Percentiles rank a stretch among this genome's conserved stretches.
Evolutionary conservation across 2,797 vertebrate species (phyloP).

Genomic region (Acanthurus lineatus): DNA sequence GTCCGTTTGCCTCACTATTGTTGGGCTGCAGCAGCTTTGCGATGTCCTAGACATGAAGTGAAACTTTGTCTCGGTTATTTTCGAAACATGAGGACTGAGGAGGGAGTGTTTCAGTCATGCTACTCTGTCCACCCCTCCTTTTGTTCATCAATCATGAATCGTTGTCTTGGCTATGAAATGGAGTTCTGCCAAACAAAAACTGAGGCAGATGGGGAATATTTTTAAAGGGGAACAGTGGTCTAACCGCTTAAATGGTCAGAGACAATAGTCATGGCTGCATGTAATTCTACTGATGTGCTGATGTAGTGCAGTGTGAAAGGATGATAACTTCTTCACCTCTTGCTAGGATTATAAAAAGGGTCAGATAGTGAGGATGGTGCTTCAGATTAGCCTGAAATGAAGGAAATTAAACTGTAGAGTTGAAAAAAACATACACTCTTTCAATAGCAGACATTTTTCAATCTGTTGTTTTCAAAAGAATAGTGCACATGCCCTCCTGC

Average conservation of each 20-base stretch:
- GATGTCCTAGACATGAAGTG: conserved; percentile 48
- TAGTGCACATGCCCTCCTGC: conserved; percentile 12
- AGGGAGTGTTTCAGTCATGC: conserved; percentile 46
- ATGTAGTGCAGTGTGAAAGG: conserved; percentile 33
- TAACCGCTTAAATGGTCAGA: conserved; percentile 19
- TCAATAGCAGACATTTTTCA: conserved; percentile 7
- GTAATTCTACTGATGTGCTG: conserved; percentile 46
- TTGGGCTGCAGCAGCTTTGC: conserved; percentile 52
- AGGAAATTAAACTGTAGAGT: conserved; percentile 22
- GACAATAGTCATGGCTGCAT: conserved; percentile 19
- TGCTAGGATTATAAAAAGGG: conserved; percentile 24
- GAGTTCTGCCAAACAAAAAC: conserved; percentile 40
- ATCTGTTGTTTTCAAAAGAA: conserved; percentile 33
- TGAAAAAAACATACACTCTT: conserved; percentile 10
- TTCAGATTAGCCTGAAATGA: conserved; percentile 26
- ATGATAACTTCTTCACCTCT: conserved; percentile 29
- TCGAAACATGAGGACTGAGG: not conserved
- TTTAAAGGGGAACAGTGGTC: conserved; percentile 28
- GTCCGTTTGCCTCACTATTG: conserved; percentile 56
- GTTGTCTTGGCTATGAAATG: conserved; percentile 38
- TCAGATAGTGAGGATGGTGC: not conserved
- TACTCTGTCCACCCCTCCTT: conserved; percentile 26
- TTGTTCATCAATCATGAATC: conserved; percentile 52
- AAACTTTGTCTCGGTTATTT: conserved; percentile 59
- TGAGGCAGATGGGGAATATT: conserved; percentile 18